Evolutionary conservation across 92 coral and sea anemone genomes (phyloP), one percentile per base, ranked within the genome.

Genomic region (Desmophyllum pertusum): DNA sequence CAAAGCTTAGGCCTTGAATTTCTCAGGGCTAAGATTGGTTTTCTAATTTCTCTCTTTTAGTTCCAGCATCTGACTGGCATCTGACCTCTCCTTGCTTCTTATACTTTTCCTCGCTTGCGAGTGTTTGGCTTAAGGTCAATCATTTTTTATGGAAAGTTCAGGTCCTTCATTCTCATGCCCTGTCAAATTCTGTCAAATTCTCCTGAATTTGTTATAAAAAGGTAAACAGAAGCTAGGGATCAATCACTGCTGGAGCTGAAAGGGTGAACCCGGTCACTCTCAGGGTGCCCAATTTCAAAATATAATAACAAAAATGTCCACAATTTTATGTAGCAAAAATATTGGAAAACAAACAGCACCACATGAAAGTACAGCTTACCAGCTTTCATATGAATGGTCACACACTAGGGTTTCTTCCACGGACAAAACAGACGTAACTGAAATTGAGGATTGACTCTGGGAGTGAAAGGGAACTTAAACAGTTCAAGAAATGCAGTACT

Each of bases 1-100:
- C 43, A 76, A 40, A 38, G 45, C 43, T 21, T 78, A 21, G 27
- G 35, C 42, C 73, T 68, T 80, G 50, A 17, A 43, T 45, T 79
- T 79, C 61, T 21, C 43, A 64, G 61, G 30, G 73, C 17, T 33
- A 45, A 8, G 73, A 14, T 42, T 6, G 6, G 30, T 42, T n/a
- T 61, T 69, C 15, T 25, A 39, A 39, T 62, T 48, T 80, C 17
- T 21, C 73, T 29, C 13, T 33, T 79, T 64, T 79, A 64, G 61
- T 35, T 50, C 52, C 35, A 53, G 39, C 30, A 33, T 1, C 13
- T 1, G 21, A 75, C 62, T 23, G 36, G 39, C 30, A 33, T 1
- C 13, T 1, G 21, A 75, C 62, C 29, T 19, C 19, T 21, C 18
- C 8, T 77, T 25, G 23, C 33, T 77, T 2, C 50, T 53, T 2